Base-by-base conservation (phyloP, 2,888 invertebrate genomes). In the Barypeithes pellucidus region DNA sequence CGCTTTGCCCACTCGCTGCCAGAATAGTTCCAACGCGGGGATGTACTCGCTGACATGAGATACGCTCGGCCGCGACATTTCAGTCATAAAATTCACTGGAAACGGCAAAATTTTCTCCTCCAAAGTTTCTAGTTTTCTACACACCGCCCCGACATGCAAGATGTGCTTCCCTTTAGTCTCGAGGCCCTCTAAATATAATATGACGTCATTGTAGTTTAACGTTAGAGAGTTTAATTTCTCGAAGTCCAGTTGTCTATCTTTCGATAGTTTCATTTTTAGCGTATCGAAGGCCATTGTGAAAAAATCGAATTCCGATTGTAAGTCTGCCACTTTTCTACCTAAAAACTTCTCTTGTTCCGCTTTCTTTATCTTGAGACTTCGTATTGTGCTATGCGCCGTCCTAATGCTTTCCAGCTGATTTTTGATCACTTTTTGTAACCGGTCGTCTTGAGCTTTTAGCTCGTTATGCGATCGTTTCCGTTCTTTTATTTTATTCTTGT, bases 111-210 rank as follows among this genome's bases (percentile, higher is more conserved):
- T 83, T 79, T 89, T 88, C 78, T 92, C 91, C 0, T 88, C 86
- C 54, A 89, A 87, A 0, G 90, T 90, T 81, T 94, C 93, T 73
- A 91, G 89, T 81, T 92, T 92, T 59, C 89, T 86, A 77, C 93
- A 94, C 63, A 92, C 89, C 41, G 88, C 87, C 0, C 89, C 86
- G 70, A 93, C 82, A 77, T 90, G 90, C 33, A 89, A 80, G n/a
- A 94, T 85, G 18, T 88, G 89, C 73, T 89, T 87, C 4, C 92
- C 88, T 80, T 91, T 92, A 22, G 86, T 85, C 41, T 87, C 84
- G 0, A 89, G 82, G n/a, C 84, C 85, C 79, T 90, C 87, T 0
- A 92, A 85, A 54, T 85, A 84, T 88, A 88, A 86, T 45, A 89
- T 88, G 59, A 88, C 86, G 67, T 89, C 87, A 77, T 90, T 89